Percentiles rank a stretch among this genome's conserved stretches.
These are phyloP conservation scores for Troides aeacus DNA, from an alignment of 2,888 invertebrate genomes.

Conservation along the genomic window DNA sequence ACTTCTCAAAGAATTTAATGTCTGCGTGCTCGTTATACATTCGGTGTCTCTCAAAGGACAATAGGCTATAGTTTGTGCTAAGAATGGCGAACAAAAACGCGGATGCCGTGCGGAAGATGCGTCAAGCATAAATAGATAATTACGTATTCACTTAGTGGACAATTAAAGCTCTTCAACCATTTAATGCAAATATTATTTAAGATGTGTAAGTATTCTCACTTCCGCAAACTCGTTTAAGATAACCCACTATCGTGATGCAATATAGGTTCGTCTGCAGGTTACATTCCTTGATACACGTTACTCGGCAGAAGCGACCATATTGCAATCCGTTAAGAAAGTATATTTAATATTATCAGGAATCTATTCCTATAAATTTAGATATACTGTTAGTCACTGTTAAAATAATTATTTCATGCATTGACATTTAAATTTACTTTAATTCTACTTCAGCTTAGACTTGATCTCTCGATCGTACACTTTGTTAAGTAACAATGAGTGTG, in stretches of 20 bases:
- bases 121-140: slow-evolving; percentile 27
- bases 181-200: slow-evolving; percentile 15
- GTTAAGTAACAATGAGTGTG: no score
- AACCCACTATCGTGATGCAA: slow-evolving; percentile 6
- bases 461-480: no score
- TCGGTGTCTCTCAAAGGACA: slow-evolving; percentile 27
- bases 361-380: no score
- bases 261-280: slow-evolving; percentile 9
- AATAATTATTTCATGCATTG: no score
- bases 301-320: background rate
- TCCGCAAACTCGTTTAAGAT: background rate
- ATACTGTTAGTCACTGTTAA: background rate
- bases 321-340: background rate
- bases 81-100: slow-evolving; percentile 30
- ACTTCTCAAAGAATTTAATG: slow-evolving; percentile 26
- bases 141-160: slow-evolving; percentile 24
- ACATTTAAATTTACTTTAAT: no score
- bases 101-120: slow-evolving; percentile 30
- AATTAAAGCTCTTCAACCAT: slow-evolving; percentile 22
- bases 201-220: slow-evolving; percentile 13
- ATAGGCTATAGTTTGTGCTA: slow-evolving; percentile 29
- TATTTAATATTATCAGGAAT: no score
- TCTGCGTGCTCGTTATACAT: slow-evolving; percentile 21
- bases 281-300: background rate
- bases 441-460: no score